Base-by-base conservation (phyloP, 2,888 invertebrate genomes). In the Marasmarcha lunaedactyla region DNA sequence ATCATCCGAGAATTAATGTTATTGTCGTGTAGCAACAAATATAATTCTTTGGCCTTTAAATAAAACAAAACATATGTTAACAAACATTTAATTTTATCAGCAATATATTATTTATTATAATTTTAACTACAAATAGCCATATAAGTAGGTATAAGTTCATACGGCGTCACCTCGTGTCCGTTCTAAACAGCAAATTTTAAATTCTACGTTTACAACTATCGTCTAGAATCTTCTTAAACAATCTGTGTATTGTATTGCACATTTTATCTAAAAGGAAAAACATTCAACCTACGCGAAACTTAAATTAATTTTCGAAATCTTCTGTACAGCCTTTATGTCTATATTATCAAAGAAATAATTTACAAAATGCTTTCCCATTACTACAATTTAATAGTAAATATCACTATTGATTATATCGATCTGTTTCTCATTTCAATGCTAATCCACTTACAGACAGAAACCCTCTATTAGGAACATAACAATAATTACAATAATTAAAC, bases 71-170 rank as follows among this genome's bases (percentile, higher is more conserved):
- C 9, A 42, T 59, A 61, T 72, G 69, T 81, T 79, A 81, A 83
- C 81, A 81, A 81, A 81, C 81, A 81, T 83, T 81, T 81, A 83
- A 72, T 83, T 77, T 68, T 72, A 66, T 77, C 76, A 83, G 71
- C 70, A 77, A 83, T 83, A 83, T 83, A 83, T 81, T 83, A 83
- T 78, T 74, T 81, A 63, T 74, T 71, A 71, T 78, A 72, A 72
- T 63, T 76, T 79, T 76, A 76, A 70, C 81, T 81, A 77, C 66
- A 58, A 60, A 59, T 69, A 66, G 61, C 62, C 61, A 57, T 61
- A 12, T 34, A 34, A 12, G 52, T 67, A 61, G 66, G 59, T 64
- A 61, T 55, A 49, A 20, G 3, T 58, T 56, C 57, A 63, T 52
- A 55, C 57, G 61, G 63, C 56, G 46, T 39, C 41, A 51, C 52